Base-by-base conservation (phyloP, 2,888 invertebrate species). In the Psococerastis gibbosa region DNA sequence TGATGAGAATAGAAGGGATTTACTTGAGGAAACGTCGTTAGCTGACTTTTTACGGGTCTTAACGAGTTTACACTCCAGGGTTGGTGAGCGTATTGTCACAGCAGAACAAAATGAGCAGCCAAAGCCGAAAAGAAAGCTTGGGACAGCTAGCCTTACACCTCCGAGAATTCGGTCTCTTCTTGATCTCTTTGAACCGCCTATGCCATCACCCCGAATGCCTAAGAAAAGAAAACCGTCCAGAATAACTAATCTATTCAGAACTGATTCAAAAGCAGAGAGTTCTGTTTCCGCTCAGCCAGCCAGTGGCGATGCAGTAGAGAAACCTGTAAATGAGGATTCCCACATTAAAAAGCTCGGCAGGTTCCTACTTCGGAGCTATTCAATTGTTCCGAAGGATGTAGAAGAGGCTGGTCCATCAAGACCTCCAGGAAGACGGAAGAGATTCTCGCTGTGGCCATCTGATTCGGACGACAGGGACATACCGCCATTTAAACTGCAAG, bases 1-100 rank as follows among this genome's bases (percentile, higher is more conserved):
- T 4, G 69, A 70, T 53, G 70, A 15, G 20, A 15, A 38, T 6
- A 16, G 20, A 9, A 16, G 38, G 18, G 38, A 38, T n/a, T 20
- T 83, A 9, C 62, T 85, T 44, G 85, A 85, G 59, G 76, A 82
- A 53, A 85, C 85, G 0, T 81, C 83, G 17, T 68, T 87, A 11
- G 85, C 83, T 1, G 84, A 87, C 60, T 69, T 87, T 43, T 68
- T 87, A 20, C 67, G 83, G 45, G 83, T 82, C 0, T 61, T 87
- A 41, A 77, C 81, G 38, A 71, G 75, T n/a, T 65, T 84, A 22
- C 73, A 73, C 49, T 61, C 67, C 1, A 60, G 64, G 41, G 65
- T 67, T 0, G 64, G 57, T 22, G 56, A 38, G 45, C 16, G 15
- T 13, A 35, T 31, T 1, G 54, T 58, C 1, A 58, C 62, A 1